These are phyloP conservation scores for Isaurus tuberculatus DNA, from an alignment of 92 coral and sea anemone genomes.

Conservation along the genomic window DNA sequence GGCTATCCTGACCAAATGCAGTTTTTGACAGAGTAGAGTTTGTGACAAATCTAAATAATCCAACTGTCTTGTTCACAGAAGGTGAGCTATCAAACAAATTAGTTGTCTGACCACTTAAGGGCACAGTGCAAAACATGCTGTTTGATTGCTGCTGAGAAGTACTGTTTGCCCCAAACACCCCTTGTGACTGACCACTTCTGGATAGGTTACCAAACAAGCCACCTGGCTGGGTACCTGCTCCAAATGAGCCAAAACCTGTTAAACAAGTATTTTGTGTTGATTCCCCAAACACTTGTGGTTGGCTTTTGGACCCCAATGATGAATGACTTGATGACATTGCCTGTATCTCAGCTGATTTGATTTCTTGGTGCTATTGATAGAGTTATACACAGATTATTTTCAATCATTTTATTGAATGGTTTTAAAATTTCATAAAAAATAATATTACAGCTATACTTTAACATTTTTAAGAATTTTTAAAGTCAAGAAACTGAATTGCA, in stretches of 20 bases:
- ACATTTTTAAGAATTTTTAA: no score
- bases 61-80: constrained; percentile 32
- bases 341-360: constrained; percentile 42
- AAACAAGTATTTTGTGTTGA: constrained; percentile 12
- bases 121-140: constrained; percentile 17
- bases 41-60: constrained; percentile 45
- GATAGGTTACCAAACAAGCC: constrained; percentile 16
- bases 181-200: constrained; percentile 38
- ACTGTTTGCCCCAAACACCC: constrained; percentile 24
- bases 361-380: constrained; percentile 41
- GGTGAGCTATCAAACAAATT: constrained; percentile 54
- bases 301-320: neutral
- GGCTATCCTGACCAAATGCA: constrained; percentile 27
- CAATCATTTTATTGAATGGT: no score
- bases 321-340: constrained; percentile 19
- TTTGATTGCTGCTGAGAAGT: neutral
- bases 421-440: no score
- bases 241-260: constrained; percentile 8
- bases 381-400: neutral
- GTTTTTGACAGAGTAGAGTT: neutral
- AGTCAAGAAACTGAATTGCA: no score
- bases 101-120: constrained; percentile 32
- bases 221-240: neutral
- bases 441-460: no score
- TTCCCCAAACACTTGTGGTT: constrained; percentile 31